Percentiles rank a stretch among this genome's conserved stretches.
Evolutionary conservation across 2,888 invertebrate species (phyloP).

Genomic region (Sialis lutaria): DNA sequence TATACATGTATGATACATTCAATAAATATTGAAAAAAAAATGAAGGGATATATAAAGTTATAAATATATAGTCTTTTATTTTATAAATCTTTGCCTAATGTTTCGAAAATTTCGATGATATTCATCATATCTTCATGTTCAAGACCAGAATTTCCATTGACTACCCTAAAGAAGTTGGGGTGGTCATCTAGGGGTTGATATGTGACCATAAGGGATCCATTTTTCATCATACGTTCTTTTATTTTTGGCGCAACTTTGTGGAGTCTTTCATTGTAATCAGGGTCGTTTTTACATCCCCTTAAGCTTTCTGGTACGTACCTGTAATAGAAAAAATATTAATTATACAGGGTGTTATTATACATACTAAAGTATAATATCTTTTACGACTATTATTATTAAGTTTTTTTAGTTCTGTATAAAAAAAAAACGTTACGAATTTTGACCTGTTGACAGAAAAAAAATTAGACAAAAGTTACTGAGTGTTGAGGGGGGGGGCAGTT

Average conservation of each 20-base stretch:
- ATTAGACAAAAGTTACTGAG: too few species aligned
- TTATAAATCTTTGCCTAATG: conserved; percentile 56
- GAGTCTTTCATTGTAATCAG: conserved; percentile 43
- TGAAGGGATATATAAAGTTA: not conserved
- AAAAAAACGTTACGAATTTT: too few species aligned
- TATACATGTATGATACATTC: too few species aligned
- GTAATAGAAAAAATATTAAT: conserved; percentile 27
- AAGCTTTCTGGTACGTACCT: conserved; percentile 49
- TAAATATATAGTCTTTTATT: not conserved
- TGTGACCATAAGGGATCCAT: conserved; percentile 90
- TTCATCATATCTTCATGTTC: conserved; percentile 70
- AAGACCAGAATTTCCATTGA: conserved; percentile 78
- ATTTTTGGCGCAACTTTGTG: conserved; percentile 79
- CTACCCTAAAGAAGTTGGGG: conserved; percentile 91
- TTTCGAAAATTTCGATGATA: conserved; percentile 75
- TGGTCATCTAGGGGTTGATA: conserved; percentile 75
- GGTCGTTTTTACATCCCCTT: conserved; percentile 28
- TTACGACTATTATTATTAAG: too few species aligned
- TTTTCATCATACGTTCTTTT: conserved; percentile 89
- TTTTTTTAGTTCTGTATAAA: too few species aligned
- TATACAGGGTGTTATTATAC: too few species aligned
- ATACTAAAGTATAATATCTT: too few species aligned
- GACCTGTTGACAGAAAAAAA: too few species aligned
- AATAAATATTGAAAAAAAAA: too few species aligned
- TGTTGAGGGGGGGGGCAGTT: too few species aligned